These are phyloP conservation scores for Tragelaphus imberbis DNA, from an alignment of 2,113 vertebrate genomes.

Conservation along the genomic window DNA sequence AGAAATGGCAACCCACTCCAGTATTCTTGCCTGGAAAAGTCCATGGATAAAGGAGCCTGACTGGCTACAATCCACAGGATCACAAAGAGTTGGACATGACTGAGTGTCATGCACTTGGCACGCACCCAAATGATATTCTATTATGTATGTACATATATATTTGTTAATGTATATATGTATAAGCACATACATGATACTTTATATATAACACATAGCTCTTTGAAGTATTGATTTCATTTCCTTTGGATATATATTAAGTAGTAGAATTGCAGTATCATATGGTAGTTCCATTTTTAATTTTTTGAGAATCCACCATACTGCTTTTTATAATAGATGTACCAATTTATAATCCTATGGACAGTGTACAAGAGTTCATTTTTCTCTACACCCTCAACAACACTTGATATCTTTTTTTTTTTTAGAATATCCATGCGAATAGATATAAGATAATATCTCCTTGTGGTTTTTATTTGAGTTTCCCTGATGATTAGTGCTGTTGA, in stretches of 20 bases:
- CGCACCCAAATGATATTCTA: neutral
- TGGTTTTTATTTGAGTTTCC: neutral
- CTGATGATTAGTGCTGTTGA: neutral
- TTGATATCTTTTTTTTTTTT: neutral
- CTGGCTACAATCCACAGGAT: neutral
- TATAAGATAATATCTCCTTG: neutral
- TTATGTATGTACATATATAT: neutral
- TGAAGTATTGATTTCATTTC: neutral
- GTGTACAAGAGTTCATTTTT: neutral
- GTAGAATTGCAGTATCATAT: neutral
- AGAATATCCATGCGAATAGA: neutral
- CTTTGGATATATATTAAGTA: neutral
- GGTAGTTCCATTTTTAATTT: neutral
- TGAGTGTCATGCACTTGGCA: neutral
- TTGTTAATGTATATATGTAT: neutral
- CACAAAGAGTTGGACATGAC: neutral
- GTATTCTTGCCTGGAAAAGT: neutral
- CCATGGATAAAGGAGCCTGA: neutral
- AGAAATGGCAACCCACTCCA: neutral
- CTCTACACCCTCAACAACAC: neutral
- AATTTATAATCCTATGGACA: neutral
- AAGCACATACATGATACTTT: neutral
- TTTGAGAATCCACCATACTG: neutral
- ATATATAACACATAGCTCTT: neutral
- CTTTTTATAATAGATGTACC: neutral